A percentile compares a stretch with the other conserved stretches of the same genome.
These are phyloP conservation scores for Chelonia mydas DNA, from an alignment of 2,797 vertebrate genomes.

Conservation along the genomic window DNA sequence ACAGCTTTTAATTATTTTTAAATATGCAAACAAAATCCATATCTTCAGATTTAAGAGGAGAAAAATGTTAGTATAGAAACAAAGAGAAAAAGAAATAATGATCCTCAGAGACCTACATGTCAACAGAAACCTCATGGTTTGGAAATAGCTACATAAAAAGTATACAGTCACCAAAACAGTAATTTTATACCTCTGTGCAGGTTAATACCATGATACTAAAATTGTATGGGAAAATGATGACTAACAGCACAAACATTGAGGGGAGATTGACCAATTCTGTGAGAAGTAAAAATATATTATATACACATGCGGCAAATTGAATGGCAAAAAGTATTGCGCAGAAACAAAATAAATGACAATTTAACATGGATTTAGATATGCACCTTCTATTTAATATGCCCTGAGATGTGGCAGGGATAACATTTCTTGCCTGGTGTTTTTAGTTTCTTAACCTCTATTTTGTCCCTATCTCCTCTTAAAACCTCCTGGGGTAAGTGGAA, in stretches of 20 bases:
- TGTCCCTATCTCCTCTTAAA: not conserved
- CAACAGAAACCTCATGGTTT: not conserved
- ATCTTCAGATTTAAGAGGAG: not conserved
- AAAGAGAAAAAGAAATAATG: not conserved
- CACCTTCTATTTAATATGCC: not conserved
- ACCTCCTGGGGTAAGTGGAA: not conserved
- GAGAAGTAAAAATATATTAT: not conserved
- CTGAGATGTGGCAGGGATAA: not conserved
- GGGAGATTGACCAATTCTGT: not conserved
- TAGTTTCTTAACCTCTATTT: not conserved
- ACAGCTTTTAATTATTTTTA: too few species aligned
- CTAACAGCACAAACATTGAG: not conserved
- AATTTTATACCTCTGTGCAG: not conserved
- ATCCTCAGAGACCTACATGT: not conserved
- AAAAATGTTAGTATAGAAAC: not conserved
- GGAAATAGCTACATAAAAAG: not conserved
- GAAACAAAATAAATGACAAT: not conserved
- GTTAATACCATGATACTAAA: not conserved
- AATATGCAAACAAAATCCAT: not conserved
- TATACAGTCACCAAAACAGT: not conserved
- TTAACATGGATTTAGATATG: not conserved
- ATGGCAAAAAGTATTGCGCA: not conserved
- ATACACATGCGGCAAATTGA: not conserved
- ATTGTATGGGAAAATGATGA: not conserved
- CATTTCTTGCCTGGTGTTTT: not conserved